Evolutionary conservation across 2,888 invertebrate genomes (phyloP).

Genomic region (Hyppa rectilinea): DNA sequence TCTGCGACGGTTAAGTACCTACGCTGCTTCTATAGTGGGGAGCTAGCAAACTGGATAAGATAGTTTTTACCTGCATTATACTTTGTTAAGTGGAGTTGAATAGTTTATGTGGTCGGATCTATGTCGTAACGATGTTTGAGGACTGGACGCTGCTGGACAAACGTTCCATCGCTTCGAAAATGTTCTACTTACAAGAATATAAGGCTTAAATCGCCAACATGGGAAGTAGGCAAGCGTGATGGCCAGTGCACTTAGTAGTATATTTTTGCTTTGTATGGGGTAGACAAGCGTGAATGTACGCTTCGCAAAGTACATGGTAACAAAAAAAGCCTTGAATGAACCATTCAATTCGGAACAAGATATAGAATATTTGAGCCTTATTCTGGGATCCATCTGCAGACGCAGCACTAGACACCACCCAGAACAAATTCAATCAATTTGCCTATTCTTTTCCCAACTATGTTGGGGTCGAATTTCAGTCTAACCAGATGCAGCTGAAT

Average conservation of each 20-base stretch:
- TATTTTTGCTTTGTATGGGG: no score
- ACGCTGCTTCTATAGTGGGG: conserved; percentile 31
- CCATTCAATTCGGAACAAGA: background rate
- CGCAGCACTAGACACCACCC: no score
- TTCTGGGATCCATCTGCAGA: no score
- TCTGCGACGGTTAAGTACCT: conserved; percentile 7
- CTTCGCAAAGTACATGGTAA: no score
- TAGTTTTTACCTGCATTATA: conserved; percentile 51
- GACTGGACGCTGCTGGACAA: conserved; percentile 7
- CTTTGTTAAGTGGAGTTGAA: conserved; percentile 46
- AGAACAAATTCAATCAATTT: background rate
- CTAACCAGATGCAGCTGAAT: no score
- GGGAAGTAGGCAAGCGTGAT: background rate
- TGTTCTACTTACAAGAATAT: background rate
- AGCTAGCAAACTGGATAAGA: conserved; percentile 24
- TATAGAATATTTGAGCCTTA: background rate
- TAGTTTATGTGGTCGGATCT: conserved; percentile 36
- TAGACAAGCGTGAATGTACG: no score
- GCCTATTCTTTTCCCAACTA: no score
- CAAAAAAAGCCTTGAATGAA: no score
- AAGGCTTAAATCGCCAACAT: background rate
- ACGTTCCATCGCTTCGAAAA: background rate
- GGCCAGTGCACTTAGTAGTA: background rate
- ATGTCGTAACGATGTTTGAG: conserved; percentile 21
- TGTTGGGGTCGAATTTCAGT: no score